Evolutionary conservation across 2,797 vertebrate genomes (phyloP), one percentile per base, ranked within the genome.

Genomic region (Sebastolobus alascanus): DNA sequence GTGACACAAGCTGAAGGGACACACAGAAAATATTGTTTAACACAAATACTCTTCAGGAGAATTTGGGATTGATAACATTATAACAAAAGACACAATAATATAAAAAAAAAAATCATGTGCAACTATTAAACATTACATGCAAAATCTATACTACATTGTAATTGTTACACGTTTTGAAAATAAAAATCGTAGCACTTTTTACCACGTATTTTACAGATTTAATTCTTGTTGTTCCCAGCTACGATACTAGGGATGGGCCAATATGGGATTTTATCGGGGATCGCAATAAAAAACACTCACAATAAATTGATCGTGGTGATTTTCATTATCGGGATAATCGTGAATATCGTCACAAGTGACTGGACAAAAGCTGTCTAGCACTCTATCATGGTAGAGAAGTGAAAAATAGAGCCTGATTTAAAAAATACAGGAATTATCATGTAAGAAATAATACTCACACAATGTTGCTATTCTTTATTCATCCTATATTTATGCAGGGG

Each of bases 1-100:
- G 83, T 99, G 98, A 89, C 99, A 99, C 35, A 99, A 95, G 72
- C 99, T 99, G 89, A 65, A 88, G 52, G 84, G 83, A 87, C 69
- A 55, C 77, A 94, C 40, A 74, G 33, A 81, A 6, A 31, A 3
- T 9, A 13, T 4, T 8, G 11, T 33, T 79, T 14, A 38, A 68
- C 0, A 54, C 40, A 59, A 50, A 72, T 31, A 52, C 2, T 55
- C 1, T n/a, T 56, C 10, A 12, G 33, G 1, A 66, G 9, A 35
- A 8, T 59, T 59, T 52, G 56, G 27, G 11, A 11, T 20, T 27
- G 1, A 8, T 56, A 8, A 59, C 20, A 65, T 54, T 33, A n/a
- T n/a, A n/a, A n/a, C n/a, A 5, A 40, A 67, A 79, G 14, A 79
- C 3, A 52, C 22, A 14, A 1, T 46, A 12, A 33, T 5, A 52